A percentile compares a stretch with the other conserved stretches of the same genome.
Conservation (phyloP, 2,888 invertebrate species). For the Muschampia plurimacula region DNA sequence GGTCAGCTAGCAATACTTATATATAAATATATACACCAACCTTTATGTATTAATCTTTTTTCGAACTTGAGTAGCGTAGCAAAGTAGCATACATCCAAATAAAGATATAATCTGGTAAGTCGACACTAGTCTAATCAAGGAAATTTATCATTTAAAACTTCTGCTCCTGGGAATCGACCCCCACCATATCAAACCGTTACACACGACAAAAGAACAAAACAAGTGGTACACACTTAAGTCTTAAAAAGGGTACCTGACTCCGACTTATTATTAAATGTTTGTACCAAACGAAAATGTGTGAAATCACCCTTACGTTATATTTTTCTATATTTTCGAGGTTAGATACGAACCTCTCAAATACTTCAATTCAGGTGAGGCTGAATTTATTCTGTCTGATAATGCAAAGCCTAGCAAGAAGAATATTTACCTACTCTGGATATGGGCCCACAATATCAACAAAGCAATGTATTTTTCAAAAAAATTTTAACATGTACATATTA, state of each 20-base stretch:
- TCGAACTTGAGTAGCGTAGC: too few relatives aligned
- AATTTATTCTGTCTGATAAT: conserved; percentile 8
- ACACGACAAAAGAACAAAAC: not conserved
- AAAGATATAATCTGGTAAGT: too few relatives aligned
- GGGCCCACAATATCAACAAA: too few relatives aligned
- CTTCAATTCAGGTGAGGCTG: conserved; percentile 9
- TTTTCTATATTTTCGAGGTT: conserved; percentile 16
- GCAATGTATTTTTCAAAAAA: too few relatives aligned
- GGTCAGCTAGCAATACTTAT: too few relatives aligned
- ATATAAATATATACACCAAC: too few relatives aligned
- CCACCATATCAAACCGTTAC: not conserved
- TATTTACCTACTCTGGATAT: not conserved
- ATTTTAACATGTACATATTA: too few relatives aligned
- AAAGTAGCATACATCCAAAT: too few relatives aligned
- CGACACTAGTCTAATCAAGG: too few relatives aligned
- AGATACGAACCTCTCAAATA: not conserved
- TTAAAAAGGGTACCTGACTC: not conserved
- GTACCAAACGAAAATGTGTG: conserved; percentile 5
- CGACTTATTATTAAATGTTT: not conserved
- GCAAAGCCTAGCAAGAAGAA: not conserved
- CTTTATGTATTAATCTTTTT: too few relatives aligned
- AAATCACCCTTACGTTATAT: conserved; percentile 16
- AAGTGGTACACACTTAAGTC: not conserved
- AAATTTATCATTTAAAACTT: too few relatives aligned
- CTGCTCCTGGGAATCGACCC: not conserved